Base-by-base conservation (phyloP, 1,140 invertebrate species). In the Colletes latitarsis region DNA sequence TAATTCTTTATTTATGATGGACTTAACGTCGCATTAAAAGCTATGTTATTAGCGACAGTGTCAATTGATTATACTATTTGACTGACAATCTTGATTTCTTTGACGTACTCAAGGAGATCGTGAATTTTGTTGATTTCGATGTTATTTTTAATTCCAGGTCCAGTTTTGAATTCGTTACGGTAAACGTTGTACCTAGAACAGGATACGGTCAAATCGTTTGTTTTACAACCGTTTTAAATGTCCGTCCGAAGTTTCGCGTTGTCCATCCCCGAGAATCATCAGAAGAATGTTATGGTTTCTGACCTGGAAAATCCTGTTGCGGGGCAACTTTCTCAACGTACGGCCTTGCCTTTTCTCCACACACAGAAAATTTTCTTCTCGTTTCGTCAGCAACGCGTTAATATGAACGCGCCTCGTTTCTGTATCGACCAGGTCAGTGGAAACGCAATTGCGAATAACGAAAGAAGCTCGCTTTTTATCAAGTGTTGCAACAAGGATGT, bases 401-500 rank as follows among this genome's bases (percentile, higher is more conserved):
- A 10, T 2, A 9, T 6, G 4, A 12, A n/a, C 21, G 14, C 12
- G 12, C 4, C 21, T 14, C 6, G 9, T 15, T n/a, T 41, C 43
- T 6, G 14, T 39, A 12, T 4, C 21, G 43, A 73, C 64, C 17
- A n/a, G 39, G 0, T 8, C 57, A 8, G 5, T 46, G 52, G 3
- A 67, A 76, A 64, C 14, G 8, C 12, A 8, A 66, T 75, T 21
- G 19, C 39, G 14, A 17, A 41, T 15, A 41, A 30, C 21, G 5
- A 14, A 39, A 39, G 1, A 39, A 3, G 10, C 52, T 63, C 3
- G 21, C 43, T 52, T 67, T 75, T 30, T 12, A 14, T 4, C 15
- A 17, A 58, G 10, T 63, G 39, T 63, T 14, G 76, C 21, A 63
- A 77, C 14, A 17, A 71, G 46, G 68, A 78, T 72, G 14, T 79